A percentile compares a stretch with the other conserved stretches of the same genome.
Evolutionary conservation across 2,888 invertebrate genomes (phyloP).

Genomic region (Drosophila kanekoi): DNA sequence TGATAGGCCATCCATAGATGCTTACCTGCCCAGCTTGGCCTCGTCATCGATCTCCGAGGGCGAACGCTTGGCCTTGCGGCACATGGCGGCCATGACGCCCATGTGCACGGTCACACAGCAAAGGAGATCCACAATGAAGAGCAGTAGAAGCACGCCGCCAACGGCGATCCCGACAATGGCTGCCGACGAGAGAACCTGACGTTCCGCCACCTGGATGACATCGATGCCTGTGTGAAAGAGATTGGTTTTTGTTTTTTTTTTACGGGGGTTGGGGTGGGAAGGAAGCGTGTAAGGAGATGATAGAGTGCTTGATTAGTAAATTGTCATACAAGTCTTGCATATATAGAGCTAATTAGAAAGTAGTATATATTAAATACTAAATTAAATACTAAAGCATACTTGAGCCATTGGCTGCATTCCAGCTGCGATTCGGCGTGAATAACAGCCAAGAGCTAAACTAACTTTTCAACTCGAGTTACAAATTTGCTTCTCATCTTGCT

Average conservation of each 20-base stretch:
- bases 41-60: slow-evolving; percentile 89
- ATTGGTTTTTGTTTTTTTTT: slow-evolving; percentile 1
- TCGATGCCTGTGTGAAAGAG: slow-evolving; percentile 76
- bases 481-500: slow-evolving; percentile 9
- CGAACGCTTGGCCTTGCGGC: slow-evolving; percentile 86
- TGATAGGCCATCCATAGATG: slow-evolving; percentile 15
- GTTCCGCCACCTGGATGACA: slow-evolving; percentile 83
- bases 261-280: neutral
- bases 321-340: slow-evolving; percentile 50
- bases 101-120: slow-evolving; percentile 90
- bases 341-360: slow-evolving; percentile 12
- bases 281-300: slow-evolving; percentile 9
- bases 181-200: slow-evolving; percentile 85
- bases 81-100: slow-evolving; percentile 90
- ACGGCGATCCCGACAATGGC: slow-evolving; percentile 94
- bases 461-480: slow-evolving; percentile 25
- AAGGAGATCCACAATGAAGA: slow-evolving; percentile 93
- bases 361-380: slow-evolving; percentile 36
- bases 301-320: slow-evolving; percentile 62
- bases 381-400: slow-evolving; percentile 40
- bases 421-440: slow-evolving; percentile 4
- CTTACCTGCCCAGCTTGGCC: slow-evolving; percentile 93
- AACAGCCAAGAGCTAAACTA: slow-evolving; percentile 23
- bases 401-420: slow-evolving; percentile 23
- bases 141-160: slow-evolving; percentile 91